phyloP scores from a whole-genome alignment of 1,140 invertebrate genomes.

The Myzus persicae region DNA sequence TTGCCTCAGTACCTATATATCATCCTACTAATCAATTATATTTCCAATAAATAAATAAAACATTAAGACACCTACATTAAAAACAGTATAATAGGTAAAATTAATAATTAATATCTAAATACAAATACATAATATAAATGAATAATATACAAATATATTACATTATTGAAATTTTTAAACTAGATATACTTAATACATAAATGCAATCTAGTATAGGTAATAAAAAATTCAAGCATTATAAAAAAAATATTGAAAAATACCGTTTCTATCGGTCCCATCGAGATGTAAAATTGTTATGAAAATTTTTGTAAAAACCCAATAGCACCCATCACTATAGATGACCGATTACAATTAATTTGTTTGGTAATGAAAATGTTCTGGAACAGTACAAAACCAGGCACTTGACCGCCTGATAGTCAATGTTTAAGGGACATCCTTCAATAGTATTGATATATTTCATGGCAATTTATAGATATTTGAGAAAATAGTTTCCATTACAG shows the following conservation, averaged over 20 bases:
- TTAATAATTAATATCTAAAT: not conserved
- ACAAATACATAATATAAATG: not conserved
- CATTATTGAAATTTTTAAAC: not conserved
- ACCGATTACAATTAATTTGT: not conserved
- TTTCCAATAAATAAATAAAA: not conserved
- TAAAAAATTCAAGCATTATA: not conserved
- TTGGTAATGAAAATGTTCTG: not conserved
- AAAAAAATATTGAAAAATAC: not conserved
- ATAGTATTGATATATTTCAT: not conserved
- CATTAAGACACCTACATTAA: not conserved
- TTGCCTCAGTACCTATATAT: not conserved
- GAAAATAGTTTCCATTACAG: not conserved
- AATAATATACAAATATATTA: not conserved
- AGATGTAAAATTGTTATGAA: not conserved
- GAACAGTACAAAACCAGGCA: not conserved
- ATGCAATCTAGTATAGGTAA: not conserved
- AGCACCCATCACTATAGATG: not conserved
- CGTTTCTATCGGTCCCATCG: not conserved
- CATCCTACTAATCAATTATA: not conserved
- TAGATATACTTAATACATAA: not conserved
- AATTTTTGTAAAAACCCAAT: slow-evolving; percentile 2
- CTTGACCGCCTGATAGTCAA: not conserved
- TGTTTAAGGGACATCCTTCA: not conserved
- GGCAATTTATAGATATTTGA: not conserved
- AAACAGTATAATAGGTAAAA: not conserved